Percentiles rank a stretch among this genome's conserved stretches.
phyloP scores from a whole-genome alignment of 2,797 vertebrate genomes.

The Dryobates pubescens region DNA sequence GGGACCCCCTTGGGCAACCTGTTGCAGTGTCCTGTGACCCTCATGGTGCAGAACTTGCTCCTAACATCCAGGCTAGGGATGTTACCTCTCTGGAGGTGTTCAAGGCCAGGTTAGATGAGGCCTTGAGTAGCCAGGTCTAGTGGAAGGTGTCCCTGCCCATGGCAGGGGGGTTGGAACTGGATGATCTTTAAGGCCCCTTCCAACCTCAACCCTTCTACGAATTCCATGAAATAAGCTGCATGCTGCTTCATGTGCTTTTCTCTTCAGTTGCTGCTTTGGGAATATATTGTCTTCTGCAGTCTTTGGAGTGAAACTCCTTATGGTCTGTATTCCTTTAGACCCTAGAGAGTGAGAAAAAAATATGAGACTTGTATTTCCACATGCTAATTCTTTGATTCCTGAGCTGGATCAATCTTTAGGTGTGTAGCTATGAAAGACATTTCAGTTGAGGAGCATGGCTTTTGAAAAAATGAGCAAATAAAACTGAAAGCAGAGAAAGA shows the following conservation, averaged over 20 bases:
- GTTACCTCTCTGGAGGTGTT: no score
- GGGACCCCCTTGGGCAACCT: no score
- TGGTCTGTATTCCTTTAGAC: neutral
- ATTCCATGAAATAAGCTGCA: neutral
- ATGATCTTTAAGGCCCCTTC: no score
- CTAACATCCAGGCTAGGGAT: no score
- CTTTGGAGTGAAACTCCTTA: neutral
- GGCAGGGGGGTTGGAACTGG: no score
- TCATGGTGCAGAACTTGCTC: no score
- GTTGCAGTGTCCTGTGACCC: no score
- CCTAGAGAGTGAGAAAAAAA: neutral
- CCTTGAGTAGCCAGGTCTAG: no score
- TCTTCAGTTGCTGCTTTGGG: neutral
- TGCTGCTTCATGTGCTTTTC: rapidly evolving
- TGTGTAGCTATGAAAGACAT: neutral
- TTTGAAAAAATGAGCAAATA: neutral
- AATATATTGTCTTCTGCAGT: neutral
- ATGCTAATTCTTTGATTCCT: neutral
- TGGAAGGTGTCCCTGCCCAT: no score
- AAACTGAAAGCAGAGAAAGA: neutral
- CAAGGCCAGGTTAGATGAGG: no score
- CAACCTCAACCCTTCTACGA: no score
- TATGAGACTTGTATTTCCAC: neutral
- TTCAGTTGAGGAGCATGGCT: neutral
- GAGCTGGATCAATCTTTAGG: neutral